A percentile compares a stretch with the other conserved stretches of the same genome.
phyloP scores from a whole-genome alignment of 1,140 invertebrate genomes.

The Drosophila leontia region DNA sequence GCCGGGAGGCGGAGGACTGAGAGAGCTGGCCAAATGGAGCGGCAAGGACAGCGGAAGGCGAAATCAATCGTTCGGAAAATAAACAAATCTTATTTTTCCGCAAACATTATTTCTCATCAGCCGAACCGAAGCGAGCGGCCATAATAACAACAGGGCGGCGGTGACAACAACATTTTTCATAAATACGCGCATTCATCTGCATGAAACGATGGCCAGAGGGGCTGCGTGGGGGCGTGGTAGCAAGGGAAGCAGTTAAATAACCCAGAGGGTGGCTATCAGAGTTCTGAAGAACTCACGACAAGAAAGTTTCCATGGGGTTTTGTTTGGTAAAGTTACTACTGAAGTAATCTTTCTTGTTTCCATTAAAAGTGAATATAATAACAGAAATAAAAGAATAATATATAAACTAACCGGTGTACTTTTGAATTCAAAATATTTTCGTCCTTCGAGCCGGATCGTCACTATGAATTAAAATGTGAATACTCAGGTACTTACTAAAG shows the following conservation, averaged over 20 bases:
- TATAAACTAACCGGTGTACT: too few species aligned
- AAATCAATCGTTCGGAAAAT: constrained; percentile 83
- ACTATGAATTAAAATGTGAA: too few species aligned
- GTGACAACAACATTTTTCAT: constrained; percentile 81
- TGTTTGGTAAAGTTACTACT: not conserved
- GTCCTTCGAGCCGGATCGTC: too few species aligned
- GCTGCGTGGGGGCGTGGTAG: constrained; percentile 2
- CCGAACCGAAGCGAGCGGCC: constrained; percentile 29
- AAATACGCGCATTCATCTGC: constrained; percentile 82
- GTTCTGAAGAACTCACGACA: not conserved
- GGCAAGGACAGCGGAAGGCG: constrained; percentile 21
- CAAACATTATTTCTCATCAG: constrained; percentile 83
- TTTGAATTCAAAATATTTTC: too few species aligned
- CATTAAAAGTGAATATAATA: too few species aligned
- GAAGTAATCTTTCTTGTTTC: too few species aligned
- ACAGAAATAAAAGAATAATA: too few species aligned
- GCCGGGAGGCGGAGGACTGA: constrained; percentile 38
- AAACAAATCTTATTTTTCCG: constrained; percentile 84
- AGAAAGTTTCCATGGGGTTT: not conserved
- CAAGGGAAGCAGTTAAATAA: constrained; percentile 16
- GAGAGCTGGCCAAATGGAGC: constrained; percentile 5
- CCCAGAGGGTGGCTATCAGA: not conserved
- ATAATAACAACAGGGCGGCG: constrained; percentile 46
- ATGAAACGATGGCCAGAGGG: constrained; percentile 61
- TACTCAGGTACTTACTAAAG: too few species aligned